Percentiles rank a stretch among this genome's conserved stretches.
These are phyloP conservation scores for Xylocopa sonorina DNA, from an alignment of 1,140 invertebrate species.

Conservation along the genomic window DNA sequence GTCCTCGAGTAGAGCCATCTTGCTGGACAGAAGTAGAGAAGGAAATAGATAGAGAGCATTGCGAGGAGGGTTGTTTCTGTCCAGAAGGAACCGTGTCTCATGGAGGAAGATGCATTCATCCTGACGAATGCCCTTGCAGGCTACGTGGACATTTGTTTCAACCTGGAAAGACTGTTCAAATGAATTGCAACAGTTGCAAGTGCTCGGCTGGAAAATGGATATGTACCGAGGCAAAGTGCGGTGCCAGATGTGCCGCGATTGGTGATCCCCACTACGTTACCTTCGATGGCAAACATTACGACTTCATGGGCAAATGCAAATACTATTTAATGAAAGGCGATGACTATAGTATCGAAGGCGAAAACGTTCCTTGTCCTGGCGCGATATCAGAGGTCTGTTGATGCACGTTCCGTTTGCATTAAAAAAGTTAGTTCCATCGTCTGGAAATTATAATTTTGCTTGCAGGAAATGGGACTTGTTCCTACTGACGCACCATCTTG, in stretches of 20 bases:
- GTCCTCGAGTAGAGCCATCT: slow-evolving; percentile 83
- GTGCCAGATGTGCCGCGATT: slow-evolving; percentile 88
- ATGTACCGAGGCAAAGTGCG: slow-evolving; percentile 89
- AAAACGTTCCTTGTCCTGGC: slow-evolving; percentile 91
- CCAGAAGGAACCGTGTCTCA: slow-evolving; percentile 88
- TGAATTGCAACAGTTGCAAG: slow-evolving; percentile 92
- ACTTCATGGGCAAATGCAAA: slow-evolving; percentile 95
- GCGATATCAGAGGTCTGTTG: slow-evolving; percentile 86
- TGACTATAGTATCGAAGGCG: slow-evolving; percentile 89
- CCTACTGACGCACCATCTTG: slow-evolving; percentile 86
- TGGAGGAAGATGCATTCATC: slow-evolving; percentile 87
- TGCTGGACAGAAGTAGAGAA: slow-evolving; percentile 79
- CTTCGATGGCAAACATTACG: slow-evolving; percentile 92
- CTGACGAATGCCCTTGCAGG: slow-evolving; percentile 89
- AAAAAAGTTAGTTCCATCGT: neutral
- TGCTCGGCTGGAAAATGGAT: slow-evolving; percentile 89
- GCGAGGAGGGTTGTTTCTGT: slow-evolving; percentile 94
- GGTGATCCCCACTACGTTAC: slow-evolving; percentile 96
- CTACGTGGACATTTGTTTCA: slow-evolving; percentile 89
- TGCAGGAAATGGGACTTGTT: slow-evolving; percentile 85
- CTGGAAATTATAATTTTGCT: slow-evolving; percentile 16
- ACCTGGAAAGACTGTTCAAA: slow-evolving; percentile 87
- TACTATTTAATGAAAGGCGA: slow-evolving; percentile 89
- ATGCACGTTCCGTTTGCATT: neutral
- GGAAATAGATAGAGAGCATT: slow-evolving; percentile 79